These are phyloP conservation scores for Cyclophora punctaria DNA, from an alignment of 2,888 invertebrate genomes.

Conservation along the genomic window DNA sequence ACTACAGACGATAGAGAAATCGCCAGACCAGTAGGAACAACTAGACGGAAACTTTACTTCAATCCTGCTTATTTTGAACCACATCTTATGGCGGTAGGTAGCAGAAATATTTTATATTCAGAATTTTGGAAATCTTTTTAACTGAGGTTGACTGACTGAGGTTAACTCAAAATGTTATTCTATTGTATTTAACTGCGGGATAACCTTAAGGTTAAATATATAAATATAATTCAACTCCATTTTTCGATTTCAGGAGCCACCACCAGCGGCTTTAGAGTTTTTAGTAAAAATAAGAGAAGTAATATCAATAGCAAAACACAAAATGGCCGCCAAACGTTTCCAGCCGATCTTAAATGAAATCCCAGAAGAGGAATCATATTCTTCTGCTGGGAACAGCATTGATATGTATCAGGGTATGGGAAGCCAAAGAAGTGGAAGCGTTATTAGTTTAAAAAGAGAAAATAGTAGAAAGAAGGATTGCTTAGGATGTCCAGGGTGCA, in stretches of 20 bases:
- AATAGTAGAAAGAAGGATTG: conserved; percentile 77
- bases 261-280: conserved; percentile 92
- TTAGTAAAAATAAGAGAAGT: conserved; percentile 92
- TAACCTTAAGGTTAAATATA: not conserved
- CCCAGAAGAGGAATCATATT: conserved; percentile 83
- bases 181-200: not conserved
- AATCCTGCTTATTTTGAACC: conserved; percentile 95
- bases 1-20: conserved; percentile 84
- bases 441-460: conserved; percentile 76
- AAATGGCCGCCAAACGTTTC: conserved; percentile 88
- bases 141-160: no score
- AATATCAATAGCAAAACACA: conserved; percentile 90
- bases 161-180: no score
- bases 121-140: no score
- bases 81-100: conserved; percentile 83
- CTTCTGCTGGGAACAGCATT: conserved; percentile 63
- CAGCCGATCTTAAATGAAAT: conserved; percentile 86
- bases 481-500: conserved; percentile 81
- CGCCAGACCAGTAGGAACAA: conserved; percentile 79
- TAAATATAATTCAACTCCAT: not conserved
- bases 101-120: conserved; percentile 20
- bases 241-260: conserved; percentile 82
- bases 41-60: conserved; percentile 87
- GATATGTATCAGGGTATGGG: conserved; percentile 64
- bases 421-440: conserved; percentile 72